These are phyloP conservation scores for Augochlora pura DNA, from an alignment of 1,140 invertebrate genomes.

Conservation along the genomic window DNA sequence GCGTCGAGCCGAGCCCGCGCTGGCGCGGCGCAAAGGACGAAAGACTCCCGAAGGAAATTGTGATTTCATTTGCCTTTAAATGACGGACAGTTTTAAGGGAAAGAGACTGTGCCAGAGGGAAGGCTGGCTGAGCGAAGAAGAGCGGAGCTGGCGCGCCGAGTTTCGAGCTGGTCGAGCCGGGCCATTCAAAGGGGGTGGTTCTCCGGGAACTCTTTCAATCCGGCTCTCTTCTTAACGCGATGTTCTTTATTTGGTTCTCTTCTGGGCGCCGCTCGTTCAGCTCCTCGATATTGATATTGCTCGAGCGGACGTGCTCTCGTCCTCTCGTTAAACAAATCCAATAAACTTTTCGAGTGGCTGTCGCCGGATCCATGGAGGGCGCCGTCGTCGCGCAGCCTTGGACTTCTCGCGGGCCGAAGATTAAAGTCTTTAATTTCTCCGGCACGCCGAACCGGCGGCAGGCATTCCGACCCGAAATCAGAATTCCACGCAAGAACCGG, in stretches of 20 bases:
- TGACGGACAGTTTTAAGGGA: constrained; percentile 13
- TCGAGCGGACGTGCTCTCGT: background rate
- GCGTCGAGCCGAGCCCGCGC: too few species aligned
- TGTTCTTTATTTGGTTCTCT: background rate
- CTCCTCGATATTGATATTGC: background rate
- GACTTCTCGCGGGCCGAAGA: background rate
- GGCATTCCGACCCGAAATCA: background rate
- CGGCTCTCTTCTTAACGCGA: background rate
- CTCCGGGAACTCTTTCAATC: background rate
- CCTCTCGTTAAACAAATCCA: background rate
- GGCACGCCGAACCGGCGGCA: background rate
- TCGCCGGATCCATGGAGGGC: too few species aligned
- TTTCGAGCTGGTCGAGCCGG: background rate
- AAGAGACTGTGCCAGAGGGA: background rate
- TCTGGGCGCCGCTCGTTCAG: background rate
- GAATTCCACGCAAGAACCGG: background rate
- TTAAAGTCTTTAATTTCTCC: background rate
- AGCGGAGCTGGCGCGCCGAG: too few species aligned
- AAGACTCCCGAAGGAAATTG: constrained; percentile 20
- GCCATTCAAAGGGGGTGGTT: background rate
- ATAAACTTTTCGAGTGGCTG: background rate
- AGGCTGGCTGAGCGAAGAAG: too few species aligned
- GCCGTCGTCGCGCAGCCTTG: too few species aligned
- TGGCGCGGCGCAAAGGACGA: background rate
- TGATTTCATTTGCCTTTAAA: constrained; percentile 41